Evolutionary conservation across 1,140 invertebrate genomes (phyloP).

Genomic region (Drosophila sturtevanti): DNA sequence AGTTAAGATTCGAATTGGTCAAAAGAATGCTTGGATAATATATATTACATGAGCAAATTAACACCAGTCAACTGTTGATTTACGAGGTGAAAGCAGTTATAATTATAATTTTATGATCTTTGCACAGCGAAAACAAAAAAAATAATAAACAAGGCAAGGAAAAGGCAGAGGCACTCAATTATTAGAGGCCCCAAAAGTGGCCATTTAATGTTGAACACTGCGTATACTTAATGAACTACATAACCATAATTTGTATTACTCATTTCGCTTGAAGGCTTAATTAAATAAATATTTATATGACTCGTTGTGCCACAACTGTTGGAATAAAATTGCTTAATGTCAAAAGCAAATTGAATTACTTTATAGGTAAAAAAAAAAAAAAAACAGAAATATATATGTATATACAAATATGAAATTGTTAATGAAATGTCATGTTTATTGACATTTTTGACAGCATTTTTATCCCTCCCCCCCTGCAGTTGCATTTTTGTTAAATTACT

Average conservation of each 20-base stretch:
- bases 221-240: slow-evolving; percentile 3
- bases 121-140: background rate
- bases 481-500: background rate
- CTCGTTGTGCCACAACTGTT: background rate
- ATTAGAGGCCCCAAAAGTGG: too few relatives aligned
- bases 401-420: background rate
- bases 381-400: too few relatives aligned
- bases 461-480: background rate
- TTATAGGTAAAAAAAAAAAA: background rate
- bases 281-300: slow-evolving; percentile 1
- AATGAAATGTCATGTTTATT: background rate
- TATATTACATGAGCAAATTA: background rate
- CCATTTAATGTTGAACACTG: background rate
- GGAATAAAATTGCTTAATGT: background rate
- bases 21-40: background rate
- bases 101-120: background rate
- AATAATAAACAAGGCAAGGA: too few relatives aligned
- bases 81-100: background rate
- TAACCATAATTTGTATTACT: background rate
- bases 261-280: background rate
- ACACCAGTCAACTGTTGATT: background rate
- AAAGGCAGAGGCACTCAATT: too few relatives aligned
- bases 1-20: background rate
- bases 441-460: background rate
- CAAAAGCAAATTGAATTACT: background rate